These are phyloP conservation scores for Aphelenchoides avenae DNA, from an alignment of 1,140 invertebrate species.

Conservation along the genomic window DNA sequence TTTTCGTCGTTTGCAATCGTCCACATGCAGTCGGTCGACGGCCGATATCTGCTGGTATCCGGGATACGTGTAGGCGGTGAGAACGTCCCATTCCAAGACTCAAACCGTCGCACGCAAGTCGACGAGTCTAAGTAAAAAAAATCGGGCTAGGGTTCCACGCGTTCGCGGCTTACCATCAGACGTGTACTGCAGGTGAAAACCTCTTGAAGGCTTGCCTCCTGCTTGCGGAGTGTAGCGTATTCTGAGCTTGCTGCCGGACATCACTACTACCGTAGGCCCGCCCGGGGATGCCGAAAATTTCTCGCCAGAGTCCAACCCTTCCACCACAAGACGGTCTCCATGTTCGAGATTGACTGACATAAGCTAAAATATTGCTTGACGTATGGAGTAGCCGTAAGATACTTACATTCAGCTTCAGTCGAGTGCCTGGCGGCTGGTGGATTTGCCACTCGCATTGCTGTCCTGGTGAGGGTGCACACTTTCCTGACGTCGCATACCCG, in stretches of 20 bases:
- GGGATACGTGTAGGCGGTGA: constrained; percentile 17
- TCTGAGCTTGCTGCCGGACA: constrained; percentile 8
- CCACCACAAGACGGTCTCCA: background rate
- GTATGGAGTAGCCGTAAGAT: background rate
- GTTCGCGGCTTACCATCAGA: constrained; percentile 13
- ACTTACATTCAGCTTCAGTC: constrained; percentile 24
- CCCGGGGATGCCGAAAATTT: background rate
- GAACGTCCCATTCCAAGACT: constrained; percentile 28
- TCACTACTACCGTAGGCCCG: constrained; percentile 10
- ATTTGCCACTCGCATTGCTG: constrained; percentile 19
- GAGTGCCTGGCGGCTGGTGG: constrained; percentile 10
- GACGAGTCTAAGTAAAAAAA: constrained; percentile 14
- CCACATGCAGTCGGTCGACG: constrained; percentile 16
- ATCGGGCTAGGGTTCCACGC: background rate
- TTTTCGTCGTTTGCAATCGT: constrained; percentile 8
- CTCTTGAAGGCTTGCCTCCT: constrained; percentile 4
- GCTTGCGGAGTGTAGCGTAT: constrained; percentile 16
- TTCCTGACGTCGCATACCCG: background rate
- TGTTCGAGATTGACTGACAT: constrained; percentile 3
- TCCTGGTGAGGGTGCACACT: background rate
- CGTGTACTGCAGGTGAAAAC: constrained; percentile 24
- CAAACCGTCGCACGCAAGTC: constrained; percentile 20
- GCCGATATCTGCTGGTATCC: background rate
- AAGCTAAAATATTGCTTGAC: constrained; percentile 9
- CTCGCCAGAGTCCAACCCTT: constrained; percentile 17